phyloP scores from a whole-genome alignment of 2,113 vertebrate genomes.

The Antechinus stuartii region DNA sequence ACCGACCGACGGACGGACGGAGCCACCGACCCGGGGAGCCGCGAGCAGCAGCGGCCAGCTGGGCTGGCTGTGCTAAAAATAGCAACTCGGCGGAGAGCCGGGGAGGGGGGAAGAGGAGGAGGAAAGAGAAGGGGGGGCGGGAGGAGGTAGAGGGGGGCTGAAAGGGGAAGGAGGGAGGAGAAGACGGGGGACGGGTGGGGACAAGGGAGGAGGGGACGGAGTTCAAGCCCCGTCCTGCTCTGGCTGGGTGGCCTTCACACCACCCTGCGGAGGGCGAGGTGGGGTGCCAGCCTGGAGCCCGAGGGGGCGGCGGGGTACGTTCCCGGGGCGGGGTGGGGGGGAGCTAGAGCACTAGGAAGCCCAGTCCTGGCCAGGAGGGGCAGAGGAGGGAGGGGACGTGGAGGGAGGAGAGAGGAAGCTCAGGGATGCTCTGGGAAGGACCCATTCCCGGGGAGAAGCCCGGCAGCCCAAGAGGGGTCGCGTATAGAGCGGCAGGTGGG shows the following conservation, averaged over 20 bases:
- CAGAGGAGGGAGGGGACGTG: constrained; percentile 10
- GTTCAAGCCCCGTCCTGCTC: background rate
- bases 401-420: background rate
- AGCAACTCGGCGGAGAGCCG: constrained; percentile 62
- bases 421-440: background rate
- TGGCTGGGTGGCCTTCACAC: background rate
- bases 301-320: background rate
- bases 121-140: background rate
- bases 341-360: background rate
- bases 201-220: background rate
- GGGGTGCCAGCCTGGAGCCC: background rate
- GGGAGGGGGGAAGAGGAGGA: constrained; percentile 49
- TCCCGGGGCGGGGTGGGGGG: background rate
- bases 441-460: background rate
- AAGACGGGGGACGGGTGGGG: no score
- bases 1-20: constrained; percentile 59
- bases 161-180: background rate
- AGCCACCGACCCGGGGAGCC: background rate
- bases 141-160: fast-evolving
- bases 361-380: background rate
- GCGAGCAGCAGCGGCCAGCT: background rate
- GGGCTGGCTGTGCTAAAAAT: constrained; percentile 74
- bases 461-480: background rate
- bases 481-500: background rate
- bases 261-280: background rate